Base-by-base conservation (phyloP, 2,888 invertebrate genomes). In the Sipha maydis region DNA sequence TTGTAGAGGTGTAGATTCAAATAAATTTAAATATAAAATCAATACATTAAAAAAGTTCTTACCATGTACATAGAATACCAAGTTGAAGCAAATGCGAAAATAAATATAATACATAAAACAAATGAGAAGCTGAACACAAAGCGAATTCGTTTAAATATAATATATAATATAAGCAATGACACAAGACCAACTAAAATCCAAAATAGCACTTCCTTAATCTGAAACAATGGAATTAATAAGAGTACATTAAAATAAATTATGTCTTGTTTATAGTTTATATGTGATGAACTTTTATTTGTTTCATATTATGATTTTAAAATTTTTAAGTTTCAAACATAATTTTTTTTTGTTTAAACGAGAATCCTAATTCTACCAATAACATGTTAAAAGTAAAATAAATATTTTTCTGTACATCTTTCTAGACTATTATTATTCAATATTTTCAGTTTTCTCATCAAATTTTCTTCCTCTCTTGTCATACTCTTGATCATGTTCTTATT, bases 11-110 rank as follows among this genome's bases (percentile, higher is more conserved):
- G n/a, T 75, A 21, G 41, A 17, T 76, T 5, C 38, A 25, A 38
- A 25, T 75, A 34, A 41, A 25, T 41, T 21, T 21, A 25, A 38
- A 9, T 41, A 38, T 69, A 82, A 82, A 41, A 41, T 21, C 41
- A 67, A 38, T 5, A 34, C 19, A 54, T 31, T n/a, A n/a, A 41
- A 67, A 80, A 61, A 80, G 1, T 75, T 31, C 56, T 80, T 82
- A 88, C 88, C 80, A 9, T 88, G 67, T 88, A 88, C 88, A 88
- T 82, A 21, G 82, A 75, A 17, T 88, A 88, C 88, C 88, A 88
- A 11, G 88, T 88, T 48, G 88, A 88, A 61, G 61, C 71, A 75
- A 88, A 88, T 75, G 48, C 75, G 19, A 88, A 48, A 19, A n/a
- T 14, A 67, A 88, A 67, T 21, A 88, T 21, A 41, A 88, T 17